Evolutionary conservation across 2,797 vertebrate species (phyloP), one percentile per base, ranked within the genome.

Genomic region (Megaceryle alcyon): DNA sequence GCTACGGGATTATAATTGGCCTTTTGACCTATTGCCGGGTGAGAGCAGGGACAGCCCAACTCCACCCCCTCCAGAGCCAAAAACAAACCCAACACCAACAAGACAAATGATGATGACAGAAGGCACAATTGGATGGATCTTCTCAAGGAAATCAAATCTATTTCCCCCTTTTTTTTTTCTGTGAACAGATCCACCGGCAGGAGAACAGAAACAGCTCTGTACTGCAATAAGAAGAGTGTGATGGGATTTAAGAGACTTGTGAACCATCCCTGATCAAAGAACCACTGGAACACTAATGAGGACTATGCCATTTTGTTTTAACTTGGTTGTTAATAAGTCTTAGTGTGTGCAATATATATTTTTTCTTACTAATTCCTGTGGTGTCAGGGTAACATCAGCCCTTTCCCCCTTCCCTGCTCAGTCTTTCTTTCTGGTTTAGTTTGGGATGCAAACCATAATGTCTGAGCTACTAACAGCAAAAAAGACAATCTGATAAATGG

Each of bases 1-100:
- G 99, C 99, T 94, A 99, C 99, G 1, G 99, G 99, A 98, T 99
- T 99, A 98, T 99, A 99, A 99, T 95, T 96, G 98, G 88, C 97
- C 96, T 92, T 97, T 87, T 91, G 97, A 98, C 65, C 95, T 94
- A 97, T 96, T 98, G 96, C 98, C 97, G 92, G 97, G 97, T 98
- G 98, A 97, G 96, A 98, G 98, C 98, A 92, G 94, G 96, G 95
- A 95, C 93, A 93, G 94, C 97, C 97, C 96, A 93, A 95, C 98
- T 98, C 97, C 97, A 97, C 97, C 97, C 94, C 94, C 97, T 98
- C 97, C 98, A 98, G 98, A 98, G 98, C 98, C 98, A 98, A 98
- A 98, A 98, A 77, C 88, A 95, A 96, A 96, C 88, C 82, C 89
- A 96, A 97, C 78, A 69, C 93, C 92, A 96, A 97, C 90, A 79